A percentile compares a stretch with the other conserved stretches of the same genome.
Conservation (phyloP, 2,113 vertebrate genomes). For the Steatornis caripensis region DNA sequence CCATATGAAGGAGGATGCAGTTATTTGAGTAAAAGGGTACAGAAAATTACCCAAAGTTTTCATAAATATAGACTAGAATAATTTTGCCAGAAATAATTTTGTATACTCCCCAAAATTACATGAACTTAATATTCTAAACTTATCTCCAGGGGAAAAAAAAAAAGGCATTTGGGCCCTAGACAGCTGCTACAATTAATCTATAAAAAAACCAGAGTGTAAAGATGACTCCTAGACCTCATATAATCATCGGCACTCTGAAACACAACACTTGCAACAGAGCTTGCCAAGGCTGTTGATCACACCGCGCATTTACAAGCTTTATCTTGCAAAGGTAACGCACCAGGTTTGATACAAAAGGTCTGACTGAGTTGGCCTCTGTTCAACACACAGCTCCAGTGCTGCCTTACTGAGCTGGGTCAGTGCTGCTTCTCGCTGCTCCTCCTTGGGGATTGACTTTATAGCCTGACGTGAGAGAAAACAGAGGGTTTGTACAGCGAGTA, state of each 20-base stretch:
- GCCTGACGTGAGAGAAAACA: conserved; percentile 65
- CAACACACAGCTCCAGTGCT: conserved; percentile 70
- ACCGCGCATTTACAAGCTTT: neutral
- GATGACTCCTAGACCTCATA: neutral
- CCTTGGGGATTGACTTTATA: conserved; percentile 63
- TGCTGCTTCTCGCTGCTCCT: conserved; percentile 65
- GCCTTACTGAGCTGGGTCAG: conserved; percentile 76
- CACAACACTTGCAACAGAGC: neutral
- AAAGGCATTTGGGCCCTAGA: neutral
- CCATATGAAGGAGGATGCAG: neutral
- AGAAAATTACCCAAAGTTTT: conserved; percentile 14
- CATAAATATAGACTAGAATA: neutral
- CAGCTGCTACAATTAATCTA: conserved; percentile 8
- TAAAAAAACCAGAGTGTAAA: neutral
- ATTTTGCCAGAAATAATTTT: conserved; percentile 5
- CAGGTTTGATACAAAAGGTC: conserved; percentile 67
- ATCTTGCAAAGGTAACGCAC: conserved; percentile 62
- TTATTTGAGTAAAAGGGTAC: neutral
- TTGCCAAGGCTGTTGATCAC: neutral
- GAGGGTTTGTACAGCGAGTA: neutral
- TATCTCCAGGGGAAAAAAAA: neutral
- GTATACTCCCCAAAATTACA: neutral
- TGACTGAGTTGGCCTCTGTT: conserved; percentile 21
- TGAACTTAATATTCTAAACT: neutral
- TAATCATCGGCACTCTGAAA: neutral